Conservation (phyloP, 2,797 vertebrate species). For the Discoglossus pictus region DNA sequence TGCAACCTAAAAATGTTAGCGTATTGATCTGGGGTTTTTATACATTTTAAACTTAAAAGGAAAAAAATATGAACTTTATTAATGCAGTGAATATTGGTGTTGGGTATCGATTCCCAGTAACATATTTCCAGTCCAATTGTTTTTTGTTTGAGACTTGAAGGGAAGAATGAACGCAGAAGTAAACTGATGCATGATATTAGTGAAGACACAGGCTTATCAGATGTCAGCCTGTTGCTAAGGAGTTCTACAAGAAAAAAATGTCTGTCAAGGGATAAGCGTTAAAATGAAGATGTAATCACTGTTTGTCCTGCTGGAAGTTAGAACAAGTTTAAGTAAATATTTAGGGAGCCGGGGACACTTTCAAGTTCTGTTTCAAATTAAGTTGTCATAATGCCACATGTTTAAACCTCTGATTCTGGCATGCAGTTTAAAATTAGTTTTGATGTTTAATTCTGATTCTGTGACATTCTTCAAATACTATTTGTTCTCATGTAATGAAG, state of each 20-base stretch:
- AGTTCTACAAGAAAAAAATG: neutral
- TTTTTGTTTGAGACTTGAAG: no score
- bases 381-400: neutral
- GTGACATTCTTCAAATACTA: neutral
- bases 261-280: constrained; percentile 5
- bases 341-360: constrained; percentile 15
- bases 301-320: neutral
- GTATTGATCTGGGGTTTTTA: no score
- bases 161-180: no score
- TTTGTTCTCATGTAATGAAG: neutral
- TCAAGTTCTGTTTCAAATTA: neutral
- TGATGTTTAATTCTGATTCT: constrained; percentile 12
- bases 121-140: no score
- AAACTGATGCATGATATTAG: no score
- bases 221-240: neutral
- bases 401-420: constrained; percentile 1
- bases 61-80: no score
- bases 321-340: constrained; percentile 3
- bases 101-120: no score
- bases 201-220: no score
- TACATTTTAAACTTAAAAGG: no score
- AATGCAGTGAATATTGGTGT: no score
- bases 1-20: no score
- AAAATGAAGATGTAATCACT: constrained; percentile 10
- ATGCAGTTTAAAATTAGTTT: constrained; percentile 5